Percentiles rank a stretch among this genome's conserved stretches.
phyloP scores from a whole-genome alignment of 2,888 invertebrate species.

The Torymus texanus region DNA sequence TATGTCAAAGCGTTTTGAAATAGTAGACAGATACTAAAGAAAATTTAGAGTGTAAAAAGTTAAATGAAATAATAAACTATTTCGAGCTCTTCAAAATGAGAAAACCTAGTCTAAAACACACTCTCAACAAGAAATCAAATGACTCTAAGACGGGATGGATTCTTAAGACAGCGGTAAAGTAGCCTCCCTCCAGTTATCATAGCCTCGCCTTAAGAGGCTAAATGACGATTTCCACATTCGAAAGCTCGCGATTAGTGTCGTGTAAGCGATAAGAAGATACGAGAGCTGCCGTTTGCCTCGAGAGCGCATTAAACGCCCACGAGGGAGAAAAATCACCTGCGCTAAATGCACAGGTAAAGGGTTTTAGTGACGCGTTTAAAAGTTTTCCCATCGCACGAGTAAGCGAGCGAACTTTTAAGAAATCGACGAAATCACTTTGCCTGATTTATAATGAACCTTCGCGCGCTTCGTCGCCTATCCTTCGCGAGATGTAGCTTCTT shows the following conservation, averaged over 20 bases:
- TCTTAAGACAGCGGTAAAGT: neutral
- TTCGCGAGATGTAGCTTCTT: neutral
- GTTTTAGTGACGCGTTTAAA: constrained; percentile 44
- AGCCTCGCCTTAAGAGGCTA: constrained; percentile 30
- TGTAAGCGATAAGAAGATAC: constrained; percentile 51
- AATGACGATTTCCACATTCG: constrained; percentile 40
- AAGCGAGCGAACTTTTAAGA: constrained; percentile 33
- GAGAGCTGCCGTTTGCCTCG: constrained; percentile 40
- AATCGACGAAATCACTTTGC: constrained; percentile 50
- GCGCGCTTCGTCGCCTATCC: constrained; percentile 38
- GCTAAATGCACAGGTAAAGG: constrained; percentile 45
- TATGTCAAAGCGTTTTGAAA: no score
- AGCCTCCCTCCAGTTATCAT: constrained; percentile 16
- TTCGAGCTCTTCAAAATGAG: constrained; percentile 11
- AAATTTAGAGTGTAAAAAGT: neutral
- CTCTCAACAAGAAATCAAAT: constrained; percentile 6
- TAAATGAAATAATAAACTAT: no score
- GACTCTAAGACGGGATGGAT: neutral
- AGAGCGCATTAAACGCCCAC: constrained; percentile 27
- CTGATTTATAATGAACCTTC: constrained; percentile 49
- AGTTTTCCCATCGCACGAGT: constrained; percentile 19
- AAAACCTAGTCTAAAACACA: neutral
- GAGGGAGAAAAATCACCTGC: constrained; percentile 36
- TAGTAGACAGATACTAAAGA: neutral
- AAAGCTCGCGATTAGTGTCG: constrained; percentile 51